Base-by-base conservation (phyloP, 2,797 vertebrate species). In the Luscinia megarhynchos region DNA sequence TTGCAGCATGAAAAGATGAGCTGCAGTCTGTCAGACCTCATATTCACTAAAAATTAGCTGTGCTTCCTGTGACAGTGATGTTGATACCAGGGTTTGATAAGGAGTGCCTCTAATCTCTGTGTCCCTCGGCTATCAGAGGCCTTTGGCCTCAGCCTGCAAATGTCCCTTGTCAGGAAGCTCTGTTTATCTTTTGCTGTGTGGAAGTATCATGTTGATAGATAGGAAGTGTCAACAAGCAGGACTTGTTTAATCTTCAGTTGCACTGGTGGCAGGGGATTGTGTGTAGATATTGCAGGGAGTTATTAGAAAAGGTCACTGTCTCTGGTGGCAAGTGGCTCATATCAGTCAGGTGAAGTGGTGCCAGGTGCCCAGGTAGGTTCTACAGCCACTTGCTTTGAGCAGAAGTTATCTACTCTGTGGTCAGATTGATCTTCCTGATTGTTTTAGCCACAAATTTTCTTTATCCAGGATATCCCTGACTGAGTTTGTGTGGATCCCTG, bases 381-480 rank as follows among this genome's bases (percentile, higher is more conserved):
- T 9, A 0, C 1, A n/a, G 21, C 62, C 3, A 0, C 54, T 68
- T 38, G 4, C 11, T 30, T 40, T 9, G 10, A 75, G 70, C 19
- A 74, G 40, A 38, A 50, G 4, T 10, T 3, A 38, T 24, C 22
- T 1, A 1, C 5, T 85, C 46, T 12, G 3, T 30, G 4, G 22
- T 48, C 5, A 20, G 6, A 41, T 41, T 73, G 30, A 26, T 9
- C 29, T 48, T 81, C 6, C 26, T 34, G 1, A 8, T 38, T 19
- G 20, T 55, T 78, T 40, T 36, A 62, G 40, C 40, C 16, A 27
- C 32, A 36, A 0, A 9, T 30, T 27, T 57, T 36, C 17, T 55
- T n/a, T 8, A 15, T 48, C 13, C 0, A 4, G 29, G 15, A 0
- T 51, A n/a, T 32, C 17, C 6, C 12, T 87, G 18, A 8, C 3